These are phyloP conservation scores for Carabus problematicus DNA, from an alignment of 2,888 invertebrate species.

Conservation along the genomic window DNA sequence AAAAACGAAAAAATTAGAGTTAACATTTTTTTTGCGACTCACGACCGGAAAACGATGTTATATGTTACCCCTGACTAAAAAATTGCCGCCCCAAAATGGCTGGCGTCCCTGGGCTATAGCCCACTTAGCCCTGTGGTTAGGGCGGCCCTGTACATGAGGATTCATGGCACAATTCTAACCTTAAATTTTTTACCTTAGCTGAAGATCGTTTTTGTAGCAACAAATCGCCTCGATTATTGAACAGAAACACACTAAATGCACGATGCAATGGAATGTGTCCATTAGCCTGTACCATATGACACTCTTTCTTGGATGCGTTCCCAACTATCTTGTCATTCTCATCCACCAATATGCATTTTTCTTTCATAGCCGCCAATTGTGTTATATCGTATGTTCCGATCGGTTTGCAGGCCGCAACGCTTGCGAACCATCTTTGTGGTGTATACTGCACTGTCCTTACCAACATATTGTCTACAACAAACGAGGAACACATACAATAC, in stretches of 20 bases:
- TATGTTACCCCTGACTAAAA: no score
- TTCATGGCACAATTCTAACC: constrained; percentile 8
- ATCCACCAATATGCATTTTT: constrained; percentile 89
- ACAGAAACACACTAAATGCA: constrained; percentile 97
- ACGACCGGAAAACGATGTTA: no score
- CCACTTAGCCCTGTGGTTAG: no score
- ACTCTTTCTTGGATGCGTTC: constrained; percentile 83
- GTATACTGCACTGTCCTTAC: constrained; percentile 34
- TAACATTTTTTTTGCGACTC: no score
- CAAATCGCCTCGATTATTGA: constrained; percentile 85
- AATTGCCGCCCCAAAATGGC: no score
- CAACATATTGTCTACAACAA: no score
- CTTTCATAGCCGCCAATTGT: constrained; percentile 74
- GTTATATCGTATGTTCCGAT: constrained; percentile 57
- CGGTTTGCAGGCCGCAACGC: constrained; percentile 28
- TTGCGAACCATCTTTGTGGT: constrained; percentile 39
- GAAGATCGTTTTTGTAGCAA: constrained; percentile 88
- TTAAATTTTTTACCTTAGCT: constrained; percentile 72
- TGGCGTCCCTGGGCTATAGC: no score
- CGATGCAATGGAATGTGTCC: constrained; percentile 84
- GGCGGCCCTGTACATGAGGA: no score
- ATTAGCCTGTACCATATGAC: constrained; percentile 77
- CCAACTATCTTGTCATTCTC: constrained; percentile 84
- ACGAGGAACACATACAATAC: no score
- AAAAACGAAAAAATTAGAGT: no score